These are phyloP conservation scores for Ischnura elegans DNA, from an alignment of 2,888 invertebrate genomes.

Conservation along the genomic window DNA sequence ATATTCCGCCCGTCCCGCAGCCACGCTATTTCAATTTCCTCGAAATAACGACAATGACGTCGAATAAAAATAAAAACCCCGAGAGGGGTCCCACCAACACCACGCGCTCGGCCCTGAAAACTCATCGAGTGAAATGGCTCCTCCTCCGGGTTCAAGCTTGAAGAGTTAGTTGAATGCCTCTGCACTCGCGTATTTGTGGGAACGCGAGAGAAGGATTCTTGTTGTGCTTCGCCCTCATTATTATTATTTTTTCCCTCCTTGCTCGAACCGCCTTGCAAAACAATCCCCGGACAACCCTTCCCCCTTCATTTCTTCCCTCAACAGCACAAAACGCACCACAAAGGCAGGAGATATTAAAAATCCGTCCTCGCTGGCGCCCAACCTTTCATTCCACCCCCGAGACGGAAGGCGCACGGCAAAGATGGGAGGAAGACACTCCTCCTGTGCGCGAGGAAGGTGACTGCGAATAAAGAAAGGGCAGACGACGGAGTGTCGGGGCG, in stretches of 20 bases:
- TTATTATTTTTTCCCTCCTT: not conserved
- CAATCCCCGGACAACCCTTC: conserved; percentile 6
- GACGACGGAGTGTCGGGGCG: not conserved
- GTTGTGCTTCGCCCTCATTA: not conserved
- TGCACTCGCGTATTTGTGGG: not conserved
- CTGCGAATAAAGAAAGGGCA: not conserved
- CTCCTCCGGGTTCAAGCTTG: not conserved
- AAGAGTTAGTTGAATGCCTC: not conserved
- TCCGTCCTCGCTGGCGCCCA: conserved; percentile 1
- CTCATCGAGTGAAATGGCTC: conserved; percentile 38
- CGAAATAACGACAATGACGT: not conserved
- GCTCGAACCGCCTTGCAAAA: not conserved
- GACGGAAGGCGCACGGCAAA: not conserved
- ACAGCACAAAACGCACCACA: conserved; percentile 49
- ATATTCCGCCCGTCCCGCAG: not conserved
- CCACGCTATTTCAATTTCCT: not conserved
- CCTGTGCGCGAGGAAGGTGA: not conserved
- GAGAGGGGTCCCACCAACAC: not conserved
- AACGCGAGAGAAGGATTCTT: not conserved
- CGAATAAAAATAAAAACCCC: not conserved
- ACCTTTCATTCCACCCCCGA: conserved; percentile 25
- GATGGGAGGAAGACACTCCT: conserved; percentile 36
- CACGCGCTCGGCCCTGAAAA: not conserved
- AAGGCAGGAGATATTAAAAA: conserved; percentile 56
- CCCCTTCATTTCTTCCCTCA: not conserved